Evolutionary conservation across 2,797 vertebrate species (phyloP).

Genomic region (Onychomys arenicola): DNA sequence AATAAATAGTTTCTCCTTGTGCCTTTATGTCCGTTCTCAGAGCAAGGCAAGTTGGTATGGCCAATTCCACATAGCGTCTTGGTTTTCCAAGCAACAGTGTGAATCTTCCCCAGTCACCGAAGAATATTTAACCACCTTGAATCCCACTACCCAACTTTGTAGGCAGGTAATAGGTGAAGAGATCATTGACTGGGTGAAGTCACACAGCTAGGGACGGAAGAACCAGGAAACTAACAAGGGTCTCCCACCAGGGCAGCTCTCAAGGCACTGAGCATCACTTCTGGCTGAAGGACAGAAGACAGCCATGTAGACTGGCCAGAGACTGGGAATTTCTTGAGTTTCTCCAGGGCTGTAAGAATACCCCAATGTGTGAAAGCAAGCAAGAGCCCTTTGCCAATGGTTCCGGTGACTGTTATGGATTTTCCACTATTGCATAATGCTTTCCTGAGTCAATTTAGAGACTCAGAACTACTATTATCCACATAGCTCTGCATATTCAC

Average conservation of each 20-base stretch:
- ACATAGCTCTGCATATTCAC: not conserved
- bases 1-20: not conserved
- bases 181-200: not conserved
- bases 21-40: not conserved
- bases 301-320: not conserved
- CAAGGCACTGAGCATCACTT: not conserved
- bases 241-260: not conserved
- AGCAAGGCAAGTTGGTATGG: not conserved
- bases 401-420: not conserved
- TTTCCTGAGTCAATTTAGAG: not conserved
- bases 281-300: not conserved
- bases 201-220: accelerated
- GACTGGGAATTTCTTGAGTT: not conserved
- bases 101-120: not conserved
- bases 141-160: not conserved
- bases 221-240: not conserved
- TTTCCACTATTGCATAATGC: not conserved
- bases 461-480: not conserved
- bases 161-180: not conserved
- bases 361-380: not conserved
- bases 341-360: not conserved
- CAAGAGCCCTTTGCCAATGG: not conserved
- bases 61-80: not conserved
- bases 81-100: not conserved
- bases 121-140: not conserved